Base-by-base conservation (phyloP, 2,797 vertebrate genomes). In the Garrulus glandarius region DNA sequence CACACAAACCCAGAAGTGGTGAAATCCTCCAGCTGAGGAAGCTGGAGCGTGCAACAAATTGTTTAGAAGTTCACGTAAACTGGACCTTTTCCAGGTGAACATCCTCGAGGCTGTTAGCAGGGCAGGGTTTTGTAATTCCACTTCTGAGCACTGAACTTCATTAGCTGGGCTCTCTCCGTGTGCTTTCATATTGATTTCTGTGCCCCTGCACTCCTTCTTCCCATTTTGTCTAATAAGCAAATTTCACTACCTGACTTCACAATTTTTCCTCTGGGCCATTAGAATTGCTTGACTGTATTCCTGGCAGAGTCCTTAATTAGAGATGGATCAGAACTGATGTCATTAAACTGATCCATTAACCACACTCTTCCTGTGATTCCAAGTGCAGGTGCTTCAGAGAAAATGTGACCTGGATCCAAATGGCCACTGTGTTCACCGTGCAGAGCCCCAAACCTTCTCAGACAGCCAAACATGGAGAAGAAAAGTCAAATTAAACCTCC, bases 211-310 rank as follows among this genome's bases (percentile, higher is more conserved):
- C 94, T 94, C 85, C 34, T 96, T 86, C 96, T 95, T 15, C 89
- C 93, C 87, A 80, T 97, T 95, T 44, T 92, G 95, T 94, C 93
- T 97, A 96, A 96, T 92, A 95, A 97, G 96, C 96, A 96, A 96
- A 97, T 97, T 97, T 97, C 96, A 95, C 96, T 97, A 97, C 91
- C 89, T 90, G 96, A 90, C 96, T 94, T 95, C 89, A 92, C 94
- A 65, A 86, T 96, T 93, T 96, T 96, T 96, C 94, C 96, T 97
- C 89, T 96, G 93, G 95, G 96, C 95, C 89, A 89, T 94, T 94
- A 92, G 93, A 94, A 96, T 90, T 95, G 93, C 92, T 90, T 44
- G 94, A 49, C 95, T 95, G 80, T 97, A 94, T 97, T 97, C 95
- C 96, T 96, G 96, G 95, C 96, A 96, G 94, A 93, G 95, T 83